phyloP scores from a whole-genome alignment of 2,113 vertebrate genomes.

The Hydropotes inermis region DNA sequence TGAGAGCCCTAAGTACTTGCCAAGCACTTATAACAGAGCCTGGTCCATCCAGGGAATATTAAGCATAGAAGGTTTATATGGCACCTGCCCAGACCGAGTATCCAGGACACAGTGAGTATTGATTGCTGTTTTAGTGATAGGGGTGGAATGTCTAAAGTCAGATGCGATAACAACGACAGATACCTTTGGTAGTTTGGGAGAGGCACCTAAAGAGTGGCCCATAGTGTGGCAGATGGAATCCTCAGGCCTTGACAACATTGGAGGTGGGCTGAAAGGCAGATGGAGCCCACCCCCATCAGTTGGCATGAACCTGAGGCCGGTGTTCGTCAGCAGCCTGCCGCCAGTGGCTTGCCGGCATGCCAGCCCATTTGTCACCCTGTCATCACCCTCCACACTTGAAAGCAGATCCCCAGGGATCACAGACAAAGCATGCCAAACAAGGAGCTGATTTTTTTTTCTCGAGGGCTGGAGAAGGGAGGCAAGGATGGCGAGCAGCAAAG shows the following conservation, averaged over 20 bases:
- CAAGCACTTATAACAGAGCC: not conserved
- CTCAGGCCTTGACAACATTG: rapidly evolving
- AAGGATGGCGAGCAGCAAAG: not conserved
- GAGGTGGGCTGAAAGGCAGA: not conserved
- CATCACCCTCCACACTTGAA: not conserved
- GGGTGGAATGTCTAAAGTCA: not conserved
- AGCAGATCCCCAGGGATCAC: not conserved
- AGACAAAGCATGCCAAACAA: not conserved
- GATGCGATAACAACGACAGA: not conserved
- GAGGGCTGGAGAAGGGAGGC: not conserved
- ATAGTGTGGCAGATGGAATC: not conserved
- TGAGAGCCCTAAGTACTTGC: rapidly evolving
- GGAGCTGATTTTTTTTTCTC: not conserved
- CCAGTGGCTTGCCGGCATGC: not conserved
- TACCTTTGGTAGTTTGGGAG: not conserved
- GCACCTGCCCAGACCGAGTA: not conserved
- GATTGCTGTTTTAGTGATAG: not conserved
- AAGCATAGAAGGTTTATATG: not conserved
- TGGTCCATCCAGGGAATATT: not conserved
- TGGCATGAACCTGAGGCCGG: not conserved
- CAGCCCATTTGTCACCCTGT: conserved; percentile 42
- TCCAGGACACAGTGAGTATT: not conserved
- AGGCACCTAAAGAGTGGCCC: not conserved
- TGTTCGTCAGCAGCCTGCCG: not conserved
- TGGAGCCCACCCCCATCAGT: not conserved